Conservation (phyloP, 2,797 vertebrate genomes). For the Alectoris magna region DNA sequence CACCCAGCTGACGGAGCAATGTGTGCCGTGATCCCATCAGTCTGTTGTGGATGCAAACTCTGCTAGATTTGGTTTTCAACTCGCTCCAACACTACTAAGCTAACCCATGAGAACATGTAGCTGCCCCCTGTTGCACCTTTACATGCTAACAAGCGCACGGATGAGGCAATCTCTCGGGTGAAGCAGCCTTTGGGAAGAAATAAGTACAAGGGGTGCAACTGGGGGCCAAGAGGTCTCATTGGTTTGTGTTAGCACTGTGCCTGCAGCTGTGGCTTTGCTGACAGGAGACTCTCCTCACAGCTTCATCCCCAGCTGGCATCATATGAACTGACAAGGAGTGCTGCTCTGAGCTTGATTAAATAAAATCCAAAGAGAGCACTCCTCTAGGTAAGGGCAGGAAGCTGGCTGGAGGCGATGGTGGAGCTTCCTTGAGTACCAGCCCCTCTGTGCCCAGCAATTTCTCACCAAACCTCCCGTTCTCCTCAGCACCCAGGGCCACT, state of each 20-base stretch:
- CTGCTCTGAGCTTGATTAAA: background rate
- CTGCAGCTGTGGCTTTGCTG: background rate
- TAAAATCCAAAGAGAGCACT: background rate
- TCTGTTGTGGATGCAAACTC: fast-evolving
- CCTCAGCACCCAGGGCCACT: background rate
- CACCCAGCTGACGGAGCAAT: fast-evolving
- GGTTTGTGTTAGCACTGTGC: background rate
- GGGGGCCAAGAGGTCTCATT: background rate
- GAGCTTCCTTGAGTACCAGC: background rate
- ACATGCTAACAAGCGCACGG: background rate
- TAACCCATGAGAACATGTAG: fast-evolving
- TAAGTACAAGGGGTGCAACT: background rate
- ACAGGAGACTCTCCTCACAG: background rate
- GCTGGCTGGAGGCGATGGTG: background rate
- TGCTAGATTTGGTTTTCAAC: background rate
- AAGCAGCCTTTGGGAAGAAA: background rate
- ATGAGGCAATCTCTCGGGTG: background rate
- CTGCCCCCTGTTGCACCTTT: background rate
- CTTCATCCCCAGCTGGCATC: fast-evolving
- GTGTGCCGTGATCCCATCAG: background rate
- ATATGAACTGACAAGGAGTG: background rate
- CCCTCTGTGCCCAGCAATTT: background rate
- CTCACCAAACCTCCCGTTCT: background rate
- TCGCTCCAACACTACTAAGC: background rate
- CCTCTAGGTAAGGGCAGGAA: background rate